Evolutionary conservation across 2,797 vertebrate genomes (phyloP).

Genomic region (Echeneis naucrates): DNA sequence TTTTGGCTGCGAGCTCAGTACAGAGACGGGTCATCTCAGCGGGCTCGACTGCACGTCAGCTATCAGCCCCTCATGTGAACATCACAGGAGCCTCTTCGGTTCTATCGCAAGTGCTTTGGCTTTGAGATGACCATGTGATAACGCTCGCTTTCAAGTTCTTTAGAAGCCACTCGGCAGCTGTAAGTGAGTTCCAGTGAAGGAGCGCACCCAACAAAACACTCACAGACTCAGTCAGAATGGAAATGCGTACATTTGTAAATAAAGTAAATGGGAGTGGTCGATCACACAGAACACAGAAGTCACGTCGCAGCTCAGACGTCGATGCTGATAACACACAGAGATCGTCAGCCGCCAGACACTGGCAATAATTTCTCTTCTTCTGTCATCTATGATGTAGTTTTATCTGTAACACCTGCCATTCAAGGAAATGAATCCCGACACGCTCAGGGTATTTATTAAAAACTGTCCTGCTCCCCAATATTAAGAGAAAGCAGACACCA

Average conservation of each 20-base stretch:
- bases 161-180: constrained; percentile 65
- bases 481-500: constrained; percentile 27
- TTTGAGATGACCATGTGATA: constrained; percentile 74
- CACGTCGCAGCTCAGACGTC: constrained; percentile 13
- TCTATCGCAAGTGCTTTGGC: constrained; percentile 54
- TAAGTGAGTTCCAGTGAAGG: constrained; percentile 53
- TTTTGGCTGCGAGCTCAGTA: constrained; percentile 11
- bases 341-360: neutral
- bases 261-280: constrained; percentile 19
- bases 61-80: constrained; percentile 42
- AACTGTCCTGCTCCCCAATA: no score
- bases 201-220: constrained; percentile 16
- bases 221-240: constrained; percentile 34
- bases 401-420: constrained; percentile 6
- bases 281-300: constrained; percentile 31
- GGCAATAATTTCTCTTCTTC: neutral
- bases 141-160: constrained; percentile 66
- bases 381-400: constrained; percentile 4
- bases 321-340: constrained; percentile 16
- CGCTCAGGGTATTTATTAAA: constrained; percentile 2
- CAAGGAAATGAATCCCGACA: neutral
- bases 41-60: constrained; percentile 18
- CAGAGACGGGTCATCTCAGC: constrained; percentile 17
- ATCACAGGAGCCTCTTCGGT: constrained; percentile 54
- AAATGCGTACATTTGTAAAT: constrained; percentile 19